Base-by-base conservation (phyloP, 2,797 vertebrate genomes). In the Cheirogaleus major region DNA sequence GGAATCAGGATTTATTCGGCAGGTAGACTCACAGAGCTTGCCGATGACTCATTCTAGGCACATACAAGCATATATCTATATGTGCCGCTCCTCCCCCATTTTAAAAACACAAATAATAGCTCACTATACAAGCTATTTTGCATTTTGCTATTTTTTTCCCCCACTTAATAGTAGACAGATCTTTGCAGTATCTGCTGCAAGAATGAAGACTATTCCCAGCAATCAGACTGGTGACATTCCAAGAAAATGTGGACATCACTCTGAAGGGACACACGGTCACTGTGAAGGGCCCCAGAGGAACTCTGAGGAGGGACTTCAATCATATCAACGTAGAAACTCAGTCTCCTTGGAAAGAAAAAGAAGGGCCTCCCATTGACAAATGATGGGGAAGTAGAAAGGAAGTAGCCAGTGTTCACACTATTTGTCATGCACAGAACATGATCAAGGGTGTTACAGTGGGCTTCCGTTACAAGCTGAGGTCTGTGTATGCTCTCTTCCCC, bases 141-240 rank as follows among this genome's bases (percentile, higher is more conserved):
- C 57, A 59, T 59, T 27, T 59, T 12, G 25, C 35, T 69, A 69
- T 38, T 55, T 76, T 76, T 80, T 87, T 65, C 10, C 67, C 22
- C 17, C 45, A 45, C 17, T 89, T 89, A 85, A 73, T 80, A 45
- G 69, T 89, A 75, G 30, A 18, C 32, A 65, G 63, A 18, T 65
- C 32, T 65, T 65, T 65, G 7, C 63, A 65, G 63, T 32, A n/a
- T n/a, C 63, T 18, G n/a, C 63, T n/a, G 32, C 7, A 0, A 99
- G 99, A 98, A 99, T 99, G 99, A 99, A 99, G 99, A 99, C 99
- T 99, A 99, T 99, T 99, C 99, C 99, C 98, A 99, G 99, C 98
- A 99, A 99, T 97, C 99, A 99, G 99, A 99, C 99, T 11, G 99
- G 99, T 96, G 99, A 99, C 99, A 99, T 99, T 97, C 99, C 99